Evolutionary conservation across 1,140 invertebrate genomes (phyloP), one percentile per base, ranked within the genome.

Genomic region (Wiebesia pumilae): DNA sequence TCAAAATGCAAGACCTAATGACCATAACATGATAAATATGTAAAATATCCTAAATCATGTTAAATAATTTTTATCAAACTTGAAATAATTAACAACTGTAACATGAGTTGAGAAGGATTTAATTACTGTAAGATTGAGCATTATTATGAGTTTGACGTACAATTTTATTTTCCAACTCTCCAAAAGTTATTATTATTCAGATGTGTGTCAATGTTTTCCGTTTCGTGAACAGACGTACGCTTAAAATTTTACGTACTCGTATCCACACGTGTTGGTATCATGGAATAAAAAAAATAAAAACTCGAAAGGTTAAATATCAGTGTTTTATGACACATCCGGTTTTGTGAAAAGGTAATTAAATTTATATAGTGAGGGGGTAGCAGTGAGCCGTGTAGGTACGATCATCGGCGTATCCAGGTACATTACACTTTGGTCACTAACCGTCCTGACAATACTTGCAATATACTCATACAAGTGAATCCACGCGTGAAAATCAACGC

Each of bases 401-500:
- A 27, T 62, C 58, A 62, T 62, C 27, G 58, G 24, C 58, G 58
- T 27, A 27, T 27, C 58, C 58, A 3, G 2, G 58, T 27, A 58
- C 54, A 58, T 58, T 58, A 27, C 24, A 14, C 24, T 62, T 6
- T 6, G 58, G 24, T 7, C 21, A 24, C 58, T 7, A 47, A 47
- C 43, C 14, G 43, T 14, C 43, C 43, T 14, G 43, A 14, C 14
- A 14, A 47, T 6, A 47, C 43, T 47, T 14, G 24, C 58, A 27
- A 62, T 27, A 27, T 14, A 62, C 58, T 0, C 58, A 4, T 14
- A 27, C 24, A 62, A 62, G 12, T 16, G 67, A 27, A 3, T 33
- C 19, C n/a, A 80, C 78, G 84, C 73, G 84, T 81, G 78, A 85
- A 85, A 85, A 85, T 73, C 78, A 85, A 85, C 78, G 51, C 43